Evolutionary conservation across 2,113 vertebrate genomes (phyloP).

Genomic region (Peromyscus polionotus): DNA sequence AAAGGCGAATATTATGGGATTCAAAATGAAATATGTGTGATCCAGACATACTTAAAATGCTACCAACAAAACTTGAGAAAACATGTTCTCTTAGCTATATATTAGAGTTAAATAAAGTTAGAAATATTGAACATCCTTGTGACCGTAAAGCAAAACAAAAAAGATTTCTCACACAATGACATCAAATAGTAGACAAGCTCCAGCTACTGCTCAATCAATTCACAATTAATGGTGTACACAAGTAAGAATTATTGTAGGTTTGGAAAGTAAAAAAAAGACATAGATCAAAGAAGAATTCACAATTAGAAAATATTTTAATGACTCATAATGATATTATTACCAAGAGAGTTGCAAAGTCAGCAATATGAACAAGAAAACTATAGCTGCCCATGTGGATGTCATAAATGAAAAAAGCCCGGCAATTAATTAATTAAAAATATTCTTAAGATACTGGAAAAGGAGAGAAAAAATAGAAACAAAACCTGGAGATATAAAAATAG

Average conservation of each 20-base stretch:
- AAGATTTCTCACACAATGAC: not conserved
- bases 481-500: not conserved
- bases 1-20: not conserved
- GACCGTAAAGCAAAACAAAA: constrained; percentile 20
- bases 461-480: not conserved
- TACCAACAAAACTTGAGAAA: not conserved
- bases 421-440: not conserved
- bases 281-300: not conserved
- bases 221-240: constrained; percentile 17
- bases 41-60: not conserved
- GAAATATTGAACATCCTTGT: not conserved
- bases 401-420: not conserved
- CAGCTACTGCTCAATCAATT: not conserved
- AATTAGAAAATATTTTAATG: constrained; percentile 37
- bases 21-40: not conserved
- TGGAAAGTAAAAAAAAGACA: not conserved
- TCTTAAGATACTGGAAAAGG: not conserved
- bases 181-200: not conserved
- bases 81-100: not conserved
- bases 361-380: not conserved
- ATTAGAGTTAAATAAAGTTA: not conserved
- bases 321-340: constrained; percentile 5
- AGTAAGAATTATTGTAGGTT: not conserved
- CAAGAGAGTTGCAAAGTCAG: not conserved
- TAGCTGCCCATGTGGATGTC: not conserved